Evolutionary conservation across 2,888 invertebrate species (phyloP).

Genomic region (Ectobius pallidus): DNA sequence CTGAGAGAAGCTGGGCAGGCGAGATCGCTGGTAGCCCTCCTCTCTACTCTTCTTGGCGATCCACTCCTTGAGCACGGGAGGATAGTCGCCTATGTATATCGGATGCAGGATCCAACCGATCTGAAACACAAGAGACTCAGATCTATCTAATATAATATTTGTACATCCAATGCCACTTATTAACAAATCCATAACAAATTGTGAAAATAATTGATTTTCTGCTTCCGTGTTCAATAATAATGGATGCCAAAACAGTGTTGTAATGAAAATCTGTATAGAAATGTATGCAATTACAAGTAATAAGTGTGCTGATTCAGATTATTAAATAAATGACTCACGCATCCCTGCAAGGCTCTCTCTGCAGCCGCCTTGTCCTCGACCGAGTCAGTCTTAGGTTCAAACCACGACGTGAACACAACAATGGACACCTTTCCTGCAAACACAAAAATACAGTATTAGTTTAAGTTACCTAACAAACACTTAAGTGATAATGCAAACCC

Average conservation of each 20-base stretch:
- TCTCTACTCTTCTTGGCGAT: conserved; percentile 54
- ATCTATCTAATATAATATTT: no score
- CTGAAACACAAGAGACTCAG: conserved; percentile 43
- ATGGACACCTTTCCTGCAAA: background rate
- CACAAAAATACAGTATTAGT: background rate
- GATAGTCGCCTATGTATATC: conserved; percentile 61
- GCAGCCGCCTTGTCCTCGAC: background rate
- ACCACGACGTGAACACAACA: background rate
- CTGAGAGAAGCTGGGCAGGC: conserved; percentile 55
- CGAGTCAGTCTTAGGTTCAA: background rate
- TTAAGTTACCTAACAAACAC: no score
- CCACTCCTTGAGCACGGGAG: conserved; percentile 55
- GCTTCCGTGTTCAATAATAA: no score
- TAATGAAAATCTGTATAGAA: no score
- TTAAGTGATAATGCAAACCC: no score
- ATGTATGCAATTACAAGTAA: no score
- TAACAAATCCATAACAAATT: no score
- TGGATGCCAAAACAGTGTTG: no score
- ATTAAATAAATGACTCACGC: no score
- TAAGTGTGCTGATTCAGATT: no score
- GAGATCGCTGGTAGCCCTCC: conserved; percentile 55
- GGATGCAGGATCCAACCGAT: conserved; percentile 59
- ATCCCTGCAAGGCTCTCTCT: background rate
- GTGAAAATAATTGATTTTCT: no score
- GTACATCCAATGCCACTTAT: no score